Conservation (phyloP, 2,797 vertebrate genomes). For the Macrochelys suwanniensis region DNA sequence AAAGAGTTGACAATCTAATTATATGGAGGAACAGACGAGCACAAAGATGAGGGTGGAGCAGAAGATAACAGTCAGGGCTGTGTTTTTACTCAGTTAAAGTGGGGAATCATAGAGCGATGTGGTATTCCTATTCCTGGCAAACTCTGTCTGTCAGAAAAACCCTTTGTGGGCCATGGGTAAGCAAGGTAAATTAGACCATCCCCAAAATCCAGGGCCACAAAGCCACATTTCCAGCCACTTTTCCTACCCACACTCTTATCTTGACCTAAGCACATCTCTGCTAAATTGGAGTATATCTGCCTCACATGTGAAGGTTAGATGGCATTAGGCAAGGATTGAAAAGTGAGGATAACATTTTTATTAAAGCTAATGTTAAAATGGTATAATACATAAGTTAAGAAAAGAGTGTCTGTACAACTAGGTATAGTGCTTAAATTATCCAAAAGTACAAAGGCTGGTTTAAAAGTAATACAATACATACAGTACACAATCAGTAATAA, state of each 20-base stretch:
- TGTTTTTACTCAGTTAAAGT: accelerated
- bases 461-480: too few species aligned
- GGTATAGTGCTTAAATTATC: too few species aligned
- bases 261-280: neutral
- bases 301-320: neutral
- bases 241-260: neutral
- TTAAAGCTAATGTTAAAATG: too few species aligned
- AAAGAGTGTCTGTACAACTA: too few species aligned
- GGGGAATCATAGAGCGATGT: neutral
- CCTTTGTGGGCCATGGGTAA: neutral
- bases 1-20: neutral
- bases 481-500: too few species aligned
- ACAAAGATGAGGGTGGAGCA: neutral
- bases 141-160: neutral
- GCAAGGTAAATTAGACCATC: neutral
- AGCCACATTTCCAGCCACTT: neutral
- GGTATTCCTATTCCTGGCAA: neutral
- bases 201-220: neutral
- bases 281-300: neutral
- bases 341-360: neutral
- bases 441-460: too few species aligned
- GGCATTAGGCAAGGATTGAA: neutral
- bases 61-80: neutral
- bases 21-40: neutral
- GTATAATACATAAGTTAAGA: too few species aligned